These are phyloP conservation scores for Turritopsis rubra DNA, from an alignment of 30 jellyfish, hydroid and myxozoan species.

Conservation along the genomic window DNA sequence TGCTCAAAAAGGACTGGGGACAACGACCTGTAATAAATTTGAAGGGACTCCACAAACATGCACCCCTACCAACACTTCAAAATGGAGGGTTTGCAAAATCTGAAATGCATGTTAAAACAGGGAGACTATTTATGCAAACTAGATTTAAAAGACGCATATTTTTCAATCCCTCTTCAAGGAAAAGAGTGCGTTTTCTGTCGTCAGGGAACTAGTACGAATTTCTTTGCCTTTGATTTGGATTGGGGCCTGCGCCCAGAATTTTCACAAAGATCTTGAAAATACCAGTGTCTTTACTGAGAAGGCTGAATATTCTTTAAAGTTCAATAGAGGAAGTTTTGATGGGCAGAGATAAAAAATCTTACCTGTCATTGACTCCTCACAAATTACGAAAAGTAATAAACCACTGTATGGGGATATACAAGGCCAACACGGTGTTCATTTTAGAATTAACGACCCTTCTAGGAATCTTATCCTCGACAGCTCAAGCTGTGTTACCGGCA, in stretches of 20 bases:
- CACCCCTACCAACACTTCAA: slow-evolving; percentile 17
- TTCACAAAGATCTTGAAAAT: slow-evolving; percentile 9
- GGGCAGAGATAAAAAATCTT: background rate
- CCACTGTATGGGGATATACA: background rate
- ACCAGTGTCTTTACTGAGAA: background rate
- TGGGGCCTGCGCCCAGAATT: slow-evolving; percentile 13
- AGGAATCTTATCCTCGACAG: background rate
- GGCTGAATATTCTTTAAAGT: background rate
- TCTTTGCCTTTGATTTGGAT: too few species aligned
- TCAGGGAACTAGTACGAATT: slow-evolving; percentile 4
- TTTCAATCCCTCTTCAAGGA: slow-evolving; percentile 7
- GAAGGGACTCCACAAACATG: background rate
- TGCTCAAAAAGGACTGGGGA: background rate
- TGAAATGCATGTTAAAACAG: background rate
- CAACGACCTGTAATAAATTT: slow-evolving; percentile 3
- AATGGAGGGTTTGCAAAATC: slow-evolving; percentile 15
- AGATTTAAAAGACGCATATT: slow-evolving; percentile 1
- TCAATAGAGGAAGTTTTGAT: background rate
- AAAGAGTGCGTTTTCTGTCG: background rate
- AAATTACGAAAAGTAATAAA: background rate
- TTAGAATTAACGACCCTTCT: background rate
- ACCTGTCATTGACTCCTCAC: background rate
- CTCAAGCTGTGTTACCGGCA: slow-evolving; percentile 14
- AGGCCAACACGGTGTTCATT: background rate
- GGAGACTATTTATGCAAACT: background rate